These are phyloP conservation scores for Drosophila merina DNA, from an alignment of 2,888 invertebrate genomes.

Conservation along the genomic window DNA sequence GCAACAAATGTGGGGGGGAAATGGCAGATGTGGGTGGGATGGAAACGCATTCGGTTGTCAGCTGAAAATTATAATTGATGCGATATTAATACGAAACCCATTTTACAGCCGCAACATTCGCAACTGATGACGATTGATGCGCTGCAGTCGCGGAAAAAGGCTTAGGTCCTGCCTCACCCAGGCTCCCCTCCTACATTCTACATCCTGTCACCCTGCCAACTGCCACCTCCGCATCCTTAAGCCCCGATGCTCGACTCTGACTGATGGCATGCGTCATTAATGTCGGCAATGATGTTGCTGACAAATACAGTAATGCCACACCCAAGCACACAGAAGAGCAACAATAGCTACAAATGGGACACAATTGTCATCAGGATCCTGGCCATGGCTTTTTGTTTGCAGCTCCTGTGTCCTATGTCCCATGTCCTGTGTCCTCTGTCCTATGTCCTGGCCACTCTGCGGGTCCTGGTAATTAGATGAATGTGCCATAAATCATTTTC, in stretches of 20 bases:
- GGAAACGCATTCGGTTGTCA: constrained; percentile 68
- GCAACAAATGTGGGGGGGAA: constrained; percentile 62
- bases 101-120: constrained; percentile 25
- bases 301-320: constrained; percentile 39
- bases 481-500: constrained; percentile 77
- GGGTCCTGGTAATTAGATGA: constrained; percentile 75
- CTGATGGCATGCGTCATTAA: constrained; percentile 76
- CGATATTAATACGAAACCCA: constrained; percentile 71
- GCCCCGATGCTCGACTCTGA: constrained; percentile 33
- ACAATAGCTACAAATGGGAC: constrained; percentile 54
- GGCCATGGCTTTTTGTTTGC: constrained; percentile 58
- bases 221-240: constrained; percentile 1
- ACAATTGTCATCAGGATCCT: constrained; percentile 67
- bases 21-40: constrained; percentile 43
- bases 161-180: constrained; percentile 42
- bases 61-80: constrained; percentile 77
- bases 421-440: constrained; percentile 4
- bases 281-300: constrained; percentile 67
- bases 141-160: constrained; percentile 73
- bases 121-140: constrained; percentile 68
- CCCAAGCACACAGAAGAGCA: constrained; percentile 10
- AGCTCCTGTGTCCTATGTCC: constrained; percentile 9
- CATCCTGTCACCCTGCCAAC: constrained; percentile 9
- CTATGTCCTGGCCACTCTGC: constrained; percentile 53
- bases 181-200: constrained; percentile 13